Base-by-base conservation (phyloP, 2,113 vertebrate species). In the Haemorhous mexicanus region DNA sequence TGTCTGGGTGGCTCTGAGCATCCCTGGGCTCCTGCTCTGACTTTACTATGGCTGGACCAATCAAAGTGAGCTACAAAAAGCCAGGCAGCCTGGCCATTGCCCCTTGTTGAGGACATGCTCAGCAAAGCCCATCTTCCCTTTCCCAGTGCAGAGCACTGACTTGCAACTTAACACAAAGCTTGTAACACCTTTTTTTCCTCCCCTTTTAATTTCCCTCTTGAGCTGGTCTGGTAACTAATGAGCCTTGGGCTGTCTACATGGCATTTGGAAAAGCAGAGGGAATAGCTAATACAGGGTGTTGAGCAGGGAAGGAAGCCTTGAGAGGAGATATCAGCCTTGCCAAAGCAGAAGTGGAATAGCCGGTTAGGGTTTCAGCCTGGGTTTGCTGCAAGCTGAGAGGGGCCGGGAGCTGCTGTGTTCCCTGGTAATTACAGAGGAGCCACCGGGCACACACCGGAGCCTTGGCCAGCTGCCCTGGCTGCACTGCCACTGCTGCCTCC, bases 271-370 rank as follows among this genome's bases (percentile, higher is more conserved):
- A 77, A 81, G 77, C 39, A 30, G 55, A 80, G 37, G 64, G 67
- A 72, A 46, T 19, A 22, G 50, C 77, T n/a, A 39, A 32, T 5
- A 7, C 21, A 9, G 44, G 5, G 9, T 8, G 67, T 8, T 43
- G 72, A 27, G 50, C 33, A 44, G 72, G 2, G 23, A 69, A 72
- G 4, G 35, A 82, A 80, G 66, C 67, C 78, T 49, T 44, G 10
- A 44, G 79, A 82, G 82, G 55, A 89, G 84, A 56, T 67, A 55
- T 0, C 61, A 63, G 69, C 82, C 86, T 33, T 53, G 67, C 75
- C 49, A 66, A 41, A 74, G 92, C 89, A 68, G 39, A 95, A 92
- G 88, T 82, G 85, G 94, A 94, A 70, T 39, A 85, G 94, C 93
- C 9, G 78, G 77, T 79, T 78, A 49, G 73, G 16, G 43, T 92